Evolutionary conservation across 2,888 invertebrate species (phyloP).

Genomic region (Phyllotreta cruciferae): DNA sequence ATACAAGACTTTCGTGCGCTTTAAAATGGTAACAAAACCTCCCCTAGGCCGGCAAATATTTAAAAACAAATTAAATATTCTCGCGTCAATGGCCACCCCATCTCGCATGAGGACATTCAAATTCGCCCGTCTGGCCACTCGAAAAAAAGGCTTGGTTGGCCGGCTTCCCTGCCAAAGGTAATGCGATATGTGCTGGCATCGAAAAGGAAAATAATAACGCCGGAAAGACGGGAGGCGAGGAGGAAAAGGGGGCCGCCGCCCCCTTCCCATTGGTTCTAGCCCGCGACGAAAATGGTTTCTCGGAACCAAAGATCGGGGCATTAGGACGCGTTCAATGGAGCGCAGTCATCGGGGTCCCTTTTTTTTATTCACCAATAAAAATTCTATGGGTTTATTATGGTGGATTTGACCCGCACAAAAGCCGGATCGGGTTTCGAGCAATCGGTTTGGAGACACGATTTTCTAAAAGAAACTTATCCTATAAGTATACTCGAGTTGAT

Average conservation of each 20-base stretch:
- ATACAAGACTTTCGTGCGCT: too few relatives aligned
- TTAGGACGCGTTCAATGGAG: conserved; percentile 16
- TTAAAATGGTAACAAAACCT: too few relatives aligned
- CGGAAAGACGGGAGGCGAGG: background rate
- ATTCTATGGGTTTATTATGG: conserved; percentile 17
- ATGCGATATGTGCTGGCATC: background rate
- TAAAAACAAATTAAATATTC: conserved; percentile 11
- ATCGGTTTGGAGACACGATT: too few relatives aligned
- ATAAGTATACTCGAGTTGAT: too few relatives aligned
- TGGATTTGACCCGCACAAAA: conserved; percentile 13
- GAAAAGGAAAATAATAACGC: too few relatives aligned
- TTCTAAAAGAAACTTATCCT: too few relatives aligned
- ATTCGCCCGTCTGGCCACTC: background rate
- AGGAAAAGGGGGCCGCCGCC: conserved; percentile 7
- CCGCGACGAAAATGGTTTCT: conserved; percentile 30
- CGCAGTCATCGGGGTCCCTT: conserved; percentile 8
- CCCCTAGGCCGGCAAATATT: background rate
- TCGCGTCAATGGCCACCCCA: conserved; percentile 11
- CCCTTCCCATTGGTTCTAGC: conserved; percentile 25
- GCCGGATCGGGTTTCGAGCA: background rate
- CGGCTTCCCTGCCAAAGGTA: conserved; percentile 15
- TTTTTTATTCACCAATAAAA: conserved; percentile 22
- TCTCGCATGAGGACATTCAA: background rate
- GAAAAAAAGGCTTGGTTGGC: conserved; percentile 14
- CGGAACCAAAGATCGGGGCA: conserved; percentile 19